These are phyloP conservation scores for Ginglymostoma cirratum DNA, from an alignment of 2,113 vertebrate genomes.

Conservation along the genomic window DNA sequence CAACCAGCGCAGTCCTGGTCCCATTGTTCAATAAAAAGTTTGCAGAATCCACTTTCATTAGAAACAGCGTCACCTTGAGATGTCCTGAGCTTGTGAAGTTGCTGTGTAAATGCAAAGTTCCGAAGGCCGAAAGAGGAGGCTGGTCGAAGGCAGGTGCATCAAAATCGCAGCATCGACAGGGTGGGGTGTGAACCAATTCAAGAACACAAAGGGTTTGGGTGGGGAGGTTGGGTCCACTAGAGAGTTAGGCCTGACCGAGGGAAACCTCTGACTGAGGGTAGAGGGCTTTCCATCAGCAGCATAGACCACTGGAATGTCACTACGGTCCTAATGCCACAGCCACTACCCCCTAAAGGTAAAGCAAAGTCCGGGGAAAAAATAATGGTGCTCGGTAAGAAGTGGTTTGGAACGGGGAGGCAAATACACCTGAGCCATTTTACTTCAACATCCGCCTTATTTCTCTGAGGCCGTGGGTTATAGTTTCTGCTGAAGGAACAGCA, in stretches of 20 bases:
- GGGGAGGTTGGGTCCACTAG: too few relatives aligned
- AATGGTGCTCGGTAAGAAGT: not conserved
- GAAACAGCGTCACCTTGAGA: too few relatives aligned
- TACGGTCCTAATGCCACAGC: not conserved
- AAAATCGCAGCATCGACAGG: not conserved
- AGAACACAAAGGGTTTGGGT: too few relatives aligned
- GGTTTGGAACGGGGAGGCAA: not conserved
- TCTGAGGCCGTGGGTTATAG: not conserved
- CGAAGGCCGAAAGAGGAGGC: too few relatives aligned
- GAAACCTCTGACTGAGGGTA: not conserved
- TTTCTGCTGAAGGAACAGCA: not conserved
- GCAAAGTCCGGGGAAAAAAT: not conserved
- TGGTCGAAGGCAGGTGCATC: not conserved
- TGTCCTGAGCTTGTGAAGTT: too few relatives aligned
- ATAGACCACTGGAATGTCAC: not conserved
- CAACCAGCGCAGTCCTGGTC: too few relatives aligned
- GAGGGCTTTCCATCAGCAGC: not conserved
- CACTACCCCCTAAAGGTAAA: not conserved
- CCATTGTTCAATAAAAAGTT: too few relatives aligned
- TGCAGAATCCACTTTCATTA: too few relatives aligned
- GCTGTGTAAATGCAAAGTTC: too few relatives aligned
- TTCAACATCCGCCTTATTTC: not conserved
- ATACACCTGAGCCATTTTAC: not conserved
- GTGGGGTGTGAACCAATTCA: too few relatives aligned
- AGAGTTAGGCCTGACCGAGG: not conserved